Conservation (phyloP, 2,888 invertebrate species). For the Ormyrus pomaceus region DNA sequence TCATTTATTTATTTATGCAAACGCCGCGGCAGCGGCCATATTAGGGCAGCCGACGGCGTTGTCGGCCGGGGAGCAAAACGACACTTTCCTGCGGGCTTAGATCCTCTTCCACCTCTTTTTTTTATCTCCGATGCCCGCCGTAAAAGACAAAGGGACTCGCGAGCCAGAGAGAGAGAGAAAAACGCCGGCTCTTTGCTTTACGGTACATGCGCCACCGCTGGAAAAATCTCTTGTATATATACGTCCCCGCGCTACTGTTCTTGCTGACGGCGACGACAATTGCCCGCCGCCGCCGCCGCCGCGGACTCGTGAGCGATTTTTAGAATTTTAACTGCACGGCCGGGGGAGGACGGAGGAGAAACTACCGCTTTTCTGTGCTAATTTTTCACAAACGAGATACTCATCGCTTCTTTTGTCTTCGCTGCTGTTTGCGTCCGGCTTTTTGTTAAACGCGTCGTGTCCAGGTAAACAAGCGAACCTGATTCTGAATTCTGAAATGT, state of each 20-base stretch:
- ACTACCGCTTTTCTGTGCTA: slow-evolving; percentile 30
- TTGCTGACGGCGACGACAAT: not conserved
- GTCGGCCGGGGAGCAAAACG: not conserved
- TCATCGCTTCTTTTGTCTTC: slow-evolving; percentile 1
- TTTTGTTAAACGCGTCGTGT: slow-evolving; percentile 15
- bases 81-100: slow-evolving; percentile 1
- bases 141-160: slow-evolving; percentile 2
- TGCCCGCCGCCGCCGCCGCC: not conserved
- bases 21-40: not conserved
- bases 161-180: not conserved
- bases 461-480: no score
- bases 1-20: slow-evolving; percentile 45
- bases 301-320: slow-evolving; percentile 8
- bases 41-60: not conserved
- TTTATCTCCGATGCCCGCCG: not conserved
- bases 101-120: slow-evolving; percentile 1
- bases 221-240: no score
- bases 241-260: not conserved
- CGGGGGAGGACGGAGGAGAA: not conserved
- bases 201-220: not conserved
- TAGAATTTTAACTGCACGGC: not conserved
- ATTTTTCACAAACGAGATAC: not conserved
- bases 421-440: not conserved
- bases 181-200: not conserved
- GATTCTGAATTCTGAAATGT: no score